Base-by-base conservation (phyloP, 2,797 vertebrate genomes). In the Acomys russatus region DNA sequence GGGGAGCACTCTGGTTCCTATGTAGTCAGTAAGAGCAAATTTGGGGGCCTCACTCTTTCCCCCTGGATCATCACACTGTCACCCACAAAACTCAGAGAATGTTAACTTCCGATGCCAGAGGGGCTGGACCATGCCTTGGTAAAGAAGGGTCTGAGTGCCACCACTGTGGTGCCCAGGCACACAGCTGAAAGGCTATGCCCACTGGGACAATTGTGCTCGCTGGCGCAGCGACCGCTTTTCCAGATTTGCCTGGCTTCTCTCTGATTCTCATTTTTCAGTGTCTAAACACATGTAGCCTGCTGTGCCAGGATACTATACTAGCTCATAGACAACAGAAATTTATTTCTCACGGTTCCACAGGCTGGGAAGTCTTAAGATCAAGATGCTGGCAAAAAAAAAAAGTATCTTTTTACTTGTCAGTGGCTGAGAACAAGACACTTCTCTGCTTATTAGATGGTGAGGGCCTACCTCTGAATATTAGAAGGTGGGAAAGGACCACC, bases 1-100 rank as follows among this genome's bases (percentile, higher is more conserved):
- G 96, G 89, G 86, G 95, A 94, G 94, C 92, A 94, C 94, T 85
- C 38, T 80, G 78, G 94, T 91, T 93, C 94, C 91, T 82, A 92
- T 86, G 80, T n/a, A 68, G 76, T 94, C 96, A 97, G 90, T 91
- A 87, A 89, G 94, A 95, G 22, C 78, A 95, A 89, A 92, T 80
- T 83, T 51, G 73, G 77, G 20, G 68, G 49, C 54, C 89, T 90
- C 93, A 82, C 77, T 56, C 28, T 92, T 89, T 78, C 66, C 59
- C 80, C 18, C 11, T 3, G 22, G 68, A 68, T 49, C 56, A 90
- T 94, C 88, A 95, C 83, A 91, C 64, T 25, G 59, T 92, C 28
- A 33, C 51, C 6, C 18, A 23, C 6, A 80, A 54, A 73, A 56
- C 44, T 66, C 78, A 93, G 63, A 51, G 66, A 49, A 90, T 9